Base-by-base conservation (phyloP, 2,888 invertebrate species). In the Malthinus flaveolus region DNA sequence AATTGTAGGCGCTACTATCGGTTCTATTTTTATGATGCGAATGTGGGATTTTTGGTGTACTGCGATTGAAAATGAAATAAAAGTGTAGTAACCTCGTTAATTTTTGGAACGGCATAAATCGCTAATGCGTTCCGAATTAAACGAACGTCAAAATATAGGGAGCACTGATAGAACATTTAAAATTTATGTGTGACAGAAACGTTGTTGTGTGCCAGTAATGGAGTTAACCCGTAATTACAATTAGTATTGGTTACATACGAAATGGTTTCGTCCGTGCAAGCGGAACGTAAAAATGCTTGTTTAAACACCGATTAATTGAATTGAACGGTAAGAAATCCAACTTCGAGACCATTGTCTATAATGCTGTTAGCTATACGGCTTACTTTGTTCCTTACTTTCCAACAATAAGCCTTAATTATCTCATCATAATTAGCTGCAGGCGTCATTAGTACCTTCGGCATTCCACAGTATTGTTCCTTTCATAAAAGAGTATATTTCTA, bases 261-360 rank as follows among this genome's bases (percentile, higher is more conserved):
- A 55, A 55, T 49, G 49, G 55, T 55, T 55, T 55, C 48, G 49
- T 42, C 44, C 49, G 33, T 10, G 34, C 44, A 55, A 48, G 44
- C 59, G 31, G 36, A 45, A 49, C 45, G 35, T 13, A 58, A 53
- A 58, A 59, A 59, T 35, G 37, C 46, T 36, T 54, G 59, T 59
- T 59, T 59, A 35, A 49, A 49, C 59, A 54, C 45, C 59, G 54
- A 50, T 54, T 59, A 59, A 59, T 59, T 59, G 54, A 49, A 49
- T 54, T 37, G 54, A 59, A 59, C 46, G 54, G 47, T 58, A 45
- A 37, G 59, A 54, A 50, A 49, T 54, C 54, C 23, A 45, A 44
- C 35, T 49, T 42, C 42, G 13, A 48, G 47, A 13, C 34, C 49
- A 56, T 51, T 51, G 50, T 56, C 34, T 37, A n/a, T n/a, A 51